A percentile compares a stretch with the other conserved stretches of the same genome.
Conservation (phyloP, 2,888 invertebrate species). For the Hirtodrosophila duncani region DNA sequence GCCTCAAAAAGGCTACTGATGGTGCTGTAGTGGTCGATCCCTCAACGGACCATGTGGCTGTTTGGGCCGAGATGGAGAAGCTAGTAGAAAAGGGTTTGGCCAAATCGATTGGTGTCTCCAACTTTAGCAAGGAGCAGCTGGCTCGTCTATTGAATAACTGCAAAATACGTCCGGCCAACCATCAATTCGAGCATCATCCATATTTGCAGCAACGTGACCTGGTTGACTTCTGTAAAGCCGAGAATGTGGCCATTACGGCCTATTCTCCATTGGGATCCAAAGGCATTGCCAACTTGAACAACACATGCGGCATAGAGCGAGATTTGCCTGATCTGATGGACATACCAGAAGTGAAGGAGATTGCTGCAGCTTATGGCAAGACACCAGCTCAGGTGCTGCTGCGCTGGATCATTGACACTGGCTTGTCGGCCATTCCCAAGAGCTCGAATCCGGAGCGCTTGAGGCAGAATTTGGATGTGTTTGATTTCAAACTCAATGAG, state of each 20-base stretch:
- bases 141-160: slow-evolving; percentile 82
- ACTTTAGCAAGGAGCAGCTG: slow-evolving; percentile 88
- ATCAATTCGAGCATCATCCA: slow-evolving; percentile 87
- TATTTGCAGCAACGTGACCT: slow-evolving; percentile 86
- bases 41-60: slow-evolving; percentile 84
- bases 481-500: slow-evolving; percentile 84
- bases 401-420: slow-evolving; percentile 85
- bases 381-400: slow-evolving; percentile 88
- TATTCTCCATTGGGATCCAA: slow-evolving; percentile 89
- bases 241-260: slow-evolving; percentile 85
- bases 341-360: slow-evolving; percentile 80
- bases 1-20: slow-evolving; percentile 83
- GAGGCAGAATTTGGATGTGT: slow-evolving; percentile 86
- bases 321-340: slow-evolving; percentile 83
- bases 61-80: slow-evolving; percentile 84
- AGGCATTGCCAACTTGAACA: slow-evolving; percentile 81
- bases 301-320: slow-evolving; percentile 75
- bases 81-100: slow-evolving; percentile 81
- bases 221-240: slow-evolving; percentile 81
- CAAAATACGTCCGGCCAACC: slow-evolving; percentile 82
- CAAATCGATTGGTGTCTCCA: slow-evolving; percentile 91
- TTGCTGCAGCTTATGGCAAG: slow-evolving; percentile 82
- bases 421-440: slow-evolving; percentile 89
- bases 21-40: slow-evolving; percentile 82
- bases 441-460: slow-evolving; percentile 87